Evolutionary conservation across 2,888 invertebrate species (phyloP), one percentile per base, ranked within the genome.

Genomic region (Dryadula phaetusa): DNA sequence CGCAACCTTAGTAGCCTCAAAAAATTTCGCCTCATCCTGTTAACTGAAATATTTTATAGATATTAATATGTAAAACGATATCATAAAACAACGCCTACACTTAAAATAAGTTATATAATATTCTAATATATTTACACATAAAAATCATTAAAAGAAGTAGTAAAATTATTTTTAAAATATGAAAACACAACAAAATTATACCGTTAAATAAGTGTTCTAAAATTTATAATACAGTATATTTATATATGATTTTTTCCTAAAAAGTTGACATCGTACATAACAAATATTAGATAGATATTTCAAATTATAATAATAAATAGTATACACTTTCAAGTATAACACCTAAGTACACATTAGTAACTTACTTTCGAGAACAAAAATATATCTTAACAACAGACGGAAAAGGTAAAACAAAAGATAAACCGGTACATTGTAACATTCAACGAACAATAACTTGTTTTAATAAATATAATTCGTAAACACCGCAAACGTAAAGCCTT

Each of bases 1-100:
- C 88, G 80, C 1, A 87, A 52, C 66, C 85, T 80, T 10, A 90
- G 68, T 3, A 88, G 69, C n/a, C 90, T 83, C 28, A 79, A 66
- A 12, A 82, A 54, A 61, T 80, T 77, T 2, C 89, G 78, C 65
- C 87, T 76, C 68, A 86, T 52, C 16, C 10, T 52, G 52, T 52
- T 76, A 6, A 76, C 72, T 63, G 72, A 67, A 77, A 77, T 28
- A 28, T 22, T 40, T 47, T 46, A 2, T 16, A 64, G 47, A 54
- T 54, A 46, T 44, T 44, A 54, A 46, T 28, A 42, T 5, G 18
- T n/a, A 40, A 16, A 25, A 42, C 40, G 12, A 42, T 42, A 54
- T 56, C 22, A 14, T 12, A 53, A 12, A 53, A 49, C 25, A 25
- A 49, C 49, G 49, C 16, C 49, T 52, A 52, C 28, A 8, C 28